Conservation (phyloP, 1,140 invertebrate genomes). For the Camponotus vicinus region DNA sequence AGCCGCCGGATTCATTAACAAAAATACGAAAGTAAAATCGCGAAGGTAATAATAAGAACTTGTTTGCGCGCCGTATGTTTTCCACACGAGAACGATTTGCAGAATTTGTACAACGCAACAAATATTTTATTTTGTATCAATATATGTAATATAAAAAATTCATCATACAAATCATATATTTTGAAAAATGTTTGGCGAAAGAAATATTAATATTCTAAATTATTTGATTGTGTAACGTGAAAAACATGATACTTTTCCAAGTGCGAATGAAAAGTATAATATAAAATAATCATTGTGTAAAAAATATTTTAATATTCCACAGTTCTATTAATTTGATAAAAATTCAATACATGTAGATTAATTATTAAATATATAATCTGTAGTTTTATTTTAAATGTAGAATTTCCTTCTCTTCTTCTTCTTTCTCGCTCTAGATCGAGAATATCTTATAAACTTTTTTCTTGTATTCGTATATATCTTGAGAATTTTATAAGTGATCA, state of each 20-base stretch:
- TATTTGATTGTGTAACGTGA: not conserved
- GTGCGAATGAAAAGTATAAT: not conserved
- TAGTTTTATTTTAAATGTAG: not conserved
- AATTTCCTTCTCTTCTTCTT: not conserved
- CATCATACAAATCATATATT: not conserved
- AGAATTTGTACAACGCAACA: not conserved
- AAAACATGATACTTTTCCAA: conserved; percentile 1
- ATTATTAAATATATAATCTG: not conserved
- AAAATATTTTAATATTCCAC: not conserved
- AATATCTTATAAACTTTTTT: not conserved
- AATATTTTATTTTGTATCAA: not conserved
- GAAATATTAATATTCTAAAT: too few relatives aligned
- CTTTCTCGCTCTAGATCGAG: too few relatives aligned
- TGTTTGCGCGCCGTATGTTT: not conserved
- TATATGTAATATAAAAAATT: not conserved
- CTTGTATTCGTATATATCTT: not conserved
- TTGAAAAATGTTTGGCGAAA: not conserved
- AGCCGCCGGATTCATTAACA: not conserved
- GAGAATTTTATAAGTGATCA: not conserved
- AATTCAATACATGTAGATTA: not conserved
- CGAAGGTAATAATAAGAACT: too few relatives aligned
- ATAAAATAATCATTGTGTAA: not conserved
- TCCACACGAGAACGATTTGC: not conserved
- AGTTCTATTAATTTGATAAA: not conserved
- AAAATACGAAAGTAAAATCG: not conserved